A percentile compares a stretch with the other conserved stretches of the same genome.
phyloP scores from a whole-genome alignment of 2,113 vertebrate genomes.

The Penelope pileata region DNA sequence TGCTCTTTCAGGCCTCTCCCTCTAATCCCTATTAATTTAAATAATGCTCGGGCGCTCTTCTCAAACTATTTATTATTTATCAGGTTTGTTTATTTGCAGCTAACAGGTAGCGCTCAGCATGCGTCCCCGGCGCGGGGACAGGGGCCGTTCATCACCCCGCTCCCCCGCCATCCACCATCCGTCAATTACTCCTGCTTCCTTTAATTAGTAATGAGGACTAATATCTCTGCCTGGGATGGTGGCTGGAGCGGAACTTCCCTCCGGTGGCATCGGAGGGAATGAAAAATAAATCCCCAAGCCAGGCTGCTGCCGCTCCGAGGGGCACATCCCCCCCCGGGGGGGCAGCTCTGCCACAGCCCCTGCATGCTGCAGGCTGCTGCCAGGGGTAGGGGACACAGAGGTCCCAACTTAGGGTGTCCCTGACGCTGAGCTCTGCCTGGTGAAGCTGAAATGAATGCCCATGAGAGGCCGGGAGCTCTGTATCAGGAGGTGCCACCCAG shows the following conservation, averaged over 20 bases:
- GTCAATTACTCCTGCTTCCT: constrained; percentile 84
- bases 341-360: not conserved
- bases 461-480: constrained; percentile 53
- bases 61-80: constrained; percentile 97
- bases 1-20: constrained; percentile 77
- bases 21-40: constrained; percentile 99
- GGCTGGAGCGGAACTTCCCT: constrained; percentile 72
- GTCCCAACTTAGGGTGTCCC: not conserved
- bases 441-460: constrained; percentile 47
- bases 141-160: constrained; percentile 88
- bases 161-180: constrained; percentile 72
- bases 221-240: constrained; percentile 79
- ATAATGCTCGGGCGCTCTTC: constrained; percentile 83
- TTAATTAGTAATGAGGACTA: constrained; percentile 99
- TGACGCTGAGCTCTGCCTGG: not conserved
- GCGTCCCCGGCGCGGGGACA: constrained; percentile 80
- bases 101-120: constrained; percentile 91
- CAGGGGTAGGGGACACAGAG: not conserved
- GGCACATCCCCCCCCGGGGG: not conserved
- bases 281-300: constrained; percentile 35
- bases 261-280: constrained; percentile 50
- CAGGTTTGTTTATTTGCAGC: constrained; percentile 97
- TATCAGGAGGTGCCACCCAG: constrained; percentile 59
- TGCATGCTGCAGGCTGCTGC: not conserved
- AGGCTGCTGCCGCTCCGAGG: not conserved